Evolutionary conservation across 2,888 invertebrate species (phyloP), one percentile per base, ranked within the genome.

Genomic region (Junonia oenone): DNA sequence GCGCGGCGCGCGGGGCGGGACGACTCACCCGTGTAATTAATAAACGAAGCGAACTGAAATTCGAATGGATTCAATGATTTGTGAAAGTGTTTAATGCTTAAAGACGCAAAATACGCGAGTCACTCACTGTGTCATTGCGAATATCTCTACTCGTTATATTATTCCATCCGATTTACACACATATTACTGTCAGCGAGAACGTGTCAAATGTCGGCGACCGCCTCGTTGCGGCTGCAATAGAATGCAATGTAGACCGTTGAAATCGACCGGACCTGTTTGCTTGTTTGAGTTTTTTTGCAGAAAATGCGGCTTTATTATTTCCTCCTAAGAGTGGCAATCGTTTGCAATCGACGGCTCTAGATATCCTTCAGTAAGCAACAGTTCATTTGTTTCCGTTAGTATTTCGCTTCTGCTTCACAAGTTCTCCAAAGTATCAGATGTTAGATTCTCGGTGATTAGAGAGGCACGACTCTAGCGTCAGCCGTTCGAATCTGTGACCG

Each of bases 341-440:
- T 55, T 62, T 62, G 64, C 43, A 15, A 26, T 19, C 55, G 53
- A 57, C 52, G 69, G 66, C 69, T 64, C 74, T 69, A 80, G 77
- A 81, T 76, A 81, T 75, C 71, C 75, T 79, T 78, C 77, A 79
- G 75, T 75, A 71, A 74, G 79, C 72, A 77, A 80, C 79, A 82
- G 83, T 82, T 85, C 81, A 86, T 85, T 86, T 85, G 79, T 85
- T 86, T 86, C 83, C 83, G 81, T 86, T 84, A 83, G 73, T 81
- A 81, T 81, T 82, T 69, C 63, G 63, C 65, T 67, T 80, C 79
- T 78, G 74, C 74, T 73, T 74, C 69, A 72, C 67, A 71, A 72
- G 72, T 74, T 81, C 81, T 81, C 77, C 75, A 76, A 70, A 80
- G 79, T 86, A 83, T 85, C 78, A 77, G 72, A 79, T 81, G 81